These are phyloP conservation scores for Amniataba percoides DNA, from an alignment of 2,797 vertebrate genomes.

Conservation along the genomic window DNA sequence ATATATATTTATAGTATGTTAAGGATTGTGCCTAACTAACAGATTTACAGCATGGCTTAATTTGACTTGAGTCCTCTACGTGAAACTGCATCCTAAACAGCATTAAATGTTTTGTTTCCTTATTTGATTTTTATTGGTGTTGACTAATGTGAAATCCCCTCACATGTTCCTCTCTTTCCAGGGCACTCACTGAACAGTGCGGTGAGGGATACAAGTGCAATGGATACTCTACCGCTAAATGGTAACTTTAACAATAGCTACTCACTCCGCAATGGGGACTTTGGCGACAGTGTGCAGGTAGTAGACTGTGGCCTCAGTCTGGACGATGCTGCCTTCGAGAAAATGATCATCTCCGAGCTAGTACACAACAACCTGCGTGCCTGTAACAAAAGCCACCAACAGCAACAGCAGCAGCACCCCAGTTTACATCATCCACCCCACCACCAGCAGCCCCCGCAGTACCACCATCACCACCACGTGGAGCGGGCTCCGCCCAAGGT, in stretches of 20 bases:
- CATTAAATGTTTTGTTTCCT: conserved; percentile 88
- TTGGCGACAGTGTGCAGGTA: conserved; percentile 93
- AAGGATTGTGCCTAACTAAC: conserved; percentile 78
- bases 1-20: conserved; percentile 52
- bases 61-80: conserved; percentile 60
- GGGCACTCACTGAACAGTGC: conserved; percentile 99
- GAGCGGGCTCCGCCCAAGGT: conserved; percentile 93
- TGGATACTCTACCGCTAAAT: conserved; percentile 99
- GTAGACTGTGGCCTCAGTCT: conserved; percentile 98
- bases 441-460: conserved; percentile 85
- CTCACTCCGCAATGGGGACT: conserved; percentile 96
- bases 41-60: conserved; percentile 76
- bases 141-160: conserved; percentile 74
- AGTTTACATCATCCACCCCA: conserved; percentile 88
- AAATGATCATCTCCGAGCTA: conserved; percentile 99
- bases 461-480: conserved; percentile 91
- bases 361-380: conserved; percentile 99
- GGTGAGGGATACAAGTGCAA: conserved; percentile 99
- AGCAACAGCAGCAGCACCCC: conserved; percentile 88
- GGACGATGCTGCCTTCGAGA: conserved; percentile 98
- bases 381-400: conserved; percentile 91
- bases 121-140: conserved; percentile 22
- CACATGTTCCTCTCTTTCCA: conserved; percentile 86
- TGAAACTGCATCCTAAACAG: conserved; percentile 93
- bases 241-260: conserved; percentile 99